phyloP scores from a whole-genome alignment of 1,140 invertebrate species.

The Drosophila melanica region DNA sequence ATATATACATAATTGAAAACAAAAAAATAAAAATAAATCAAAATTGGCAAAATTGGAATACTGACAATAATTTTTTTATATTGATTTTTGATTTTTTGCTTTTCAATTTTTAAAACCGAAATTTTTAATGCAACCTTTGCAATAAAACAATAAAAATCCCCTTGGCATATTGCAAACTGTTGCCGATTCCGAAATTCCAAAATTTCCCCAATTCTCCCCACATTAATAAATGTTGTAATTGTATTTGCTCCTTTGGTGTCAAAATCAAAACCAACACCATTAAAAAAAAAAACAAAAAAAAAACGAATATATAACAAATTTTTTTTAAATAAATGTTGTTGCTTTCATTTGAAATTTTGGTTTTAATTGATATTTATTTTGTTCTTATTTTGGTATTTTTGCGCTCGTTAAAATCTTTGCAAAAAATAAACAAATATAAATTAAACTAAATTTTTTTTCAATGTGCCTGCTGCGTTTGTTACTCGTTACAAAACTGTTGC shows the following conservation, averaged over 20 bases:
- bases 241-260: conserved; percentile 78
- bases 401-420: conserved; percentile 72
- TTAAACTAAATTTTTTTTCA: conserved; percentile 54
- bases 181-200: conserved; percentile 50
- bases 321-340: conserved; percentile 80
- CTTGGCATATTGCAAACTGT: conserved; percentile 42
- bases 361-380: conserved; percentile 47
- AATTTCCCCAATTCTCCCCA: conserved; percentile 55
- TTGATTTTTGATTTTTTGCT: conserved; percentile 51
- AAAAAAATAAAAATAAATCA: conserved; percentile 67
- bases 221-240: conserved; percentile 80
- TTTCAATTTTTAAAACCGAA: conserved; percentile 42
- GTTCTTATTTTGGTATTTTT: conserved; percentile 65
- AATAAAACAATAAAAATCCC: conserved; percentile 29
- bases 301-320: conserved; percentile 50
- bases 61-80: conserved; percentile 70
- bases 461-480: conserved; percentile 80
- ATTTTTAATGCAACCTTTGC: conserved; percentile 57
- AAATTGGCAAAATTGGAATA: conserved; percentile 82
- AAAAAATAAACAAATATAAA: conserved; percentile 36
- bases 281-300: conserved; percentile 48
- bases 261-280: conserved; percentile 62
- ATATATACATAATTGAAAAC: conserved; percentile 52
- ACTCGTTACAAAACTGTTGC: conserved; percentile 74
- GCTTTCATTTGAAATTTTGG: conserved; percentile 40